Evolutionary conservation across 1,140 invertebrate genomes (phyloP), one percentile per base, ranked within the genome.

Genomic region (Uloborus diversus): DNA sequence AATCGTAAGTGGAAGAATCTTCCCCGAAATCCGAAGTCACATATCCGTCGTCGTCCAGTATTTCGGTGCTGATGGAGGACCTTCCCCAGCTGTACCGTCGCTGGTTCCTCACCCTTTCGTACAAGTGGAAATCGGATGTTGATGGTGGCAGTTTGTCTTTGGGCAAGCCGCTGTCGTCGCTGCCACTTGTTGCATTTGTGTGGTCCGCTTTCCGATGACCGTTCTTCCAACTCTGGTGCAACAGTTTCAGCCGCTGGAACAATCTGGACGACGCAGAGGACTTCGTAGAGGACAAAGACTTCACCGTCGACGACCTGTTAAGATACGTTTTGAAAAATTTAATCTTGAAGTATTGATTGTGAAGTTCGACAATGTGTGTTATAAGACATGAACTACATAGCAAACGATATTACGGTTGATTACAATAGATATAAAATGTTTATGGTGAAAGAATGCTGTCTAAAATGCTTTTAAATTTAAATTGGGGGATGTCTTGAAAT

Each of bases 21-120:
- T 79, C 76, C 0, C 65, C 76, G 23, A 79, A 79, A 61, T 79
- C 76, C n/a, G 76, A 79, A 2, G 76, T 79, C 20, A 68, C 76
- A n/a, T 79, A 79, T 59, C 76, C 76, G 37, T 79, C 76, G n/a
- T 79, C 76, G 37, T 79, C 76, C 28, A 79, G 37, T 25, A 79
- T 79, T 30, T 79, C 76, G 17, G 76, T 79, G 30, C 76, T 79
- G 25, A 69, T 69, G 25, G 76, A 79, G 4, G 76, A 79, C 25
- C 65, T 42, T 0, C 76, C 64, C 76, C 76, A 79, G 28, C 51
- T 59, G 76, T 35, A 33, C 23, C 76, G 37, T 20, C 64, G 59
- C 17, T 32, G 14, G 17, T 64, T 42, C 9, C 65, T 28, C 1
- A 79, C 76, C 5, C 64, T 68, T 35, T 79, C 76, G 25, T 79